Evolutionary conservation across 1,140 invertebrate genomes (phyloP).

Genomic region (Zophobas morio): DNA sequence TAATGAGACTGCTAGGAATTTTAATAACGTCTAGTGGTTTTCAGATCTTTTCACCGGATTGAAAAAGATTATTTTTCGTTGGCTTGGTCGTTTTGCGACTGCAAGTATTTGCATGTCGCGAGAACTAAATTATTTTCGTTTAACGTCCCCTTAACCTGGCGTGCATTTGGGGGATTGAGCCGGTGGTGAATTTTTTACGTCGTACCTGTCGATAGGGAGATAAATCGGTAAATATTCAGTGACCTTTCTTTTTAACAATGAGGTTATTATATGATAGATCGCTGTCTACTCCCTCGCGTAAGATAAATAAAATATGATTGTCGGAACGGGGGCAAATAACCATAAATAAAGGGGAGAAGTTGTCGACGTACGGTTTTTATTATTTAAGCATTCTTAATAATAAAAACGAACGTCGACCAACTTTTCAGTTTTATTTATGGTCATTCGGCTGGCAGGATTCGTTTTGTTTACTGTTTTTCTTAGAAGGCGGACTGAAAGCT

Average conservation of each 20-base stretch:
- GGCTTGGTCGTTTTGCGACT: no score
- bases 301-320: slow-evolving; percentile 30
- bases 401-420: slow-evolving; percentile 29
- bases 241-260: not conserved
- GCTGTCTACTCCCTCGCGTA: slow-evolving; percentile 1
- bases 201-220: not conserved
- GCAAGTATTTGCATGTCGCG: no score
- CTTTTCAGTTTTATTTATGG: slow-evolving; percentile 21
- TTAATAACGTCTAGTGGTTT: no score
- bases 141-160: not conserved
- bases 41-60: no score
- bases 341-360: slow-evolving; percentile 21
- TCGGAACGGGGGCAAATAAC: slow-evolving; percentile 15
- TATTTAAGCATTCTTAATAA: slow-evolving; percentile 37
- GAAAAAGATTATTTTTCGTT: no score
- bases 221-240: not conserved
- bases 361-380: slow-evolving; percentile 27
- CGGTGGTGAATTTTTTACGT: no score
- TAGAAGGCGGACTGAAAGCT: not conserved
- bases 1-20: no score
- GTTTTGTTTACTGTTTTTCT: slow-evolving; percentile 25
- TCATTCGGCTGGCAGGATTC: slow-evolving; percentile 4
- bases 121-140: no score
- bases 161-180: no score
- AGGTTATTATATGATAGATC: slow-evolving; percentile 30